phyloP scores from a whole-genome alignment of 2,888 invertebrate genomes.

The Heliconius sara region DNA sequence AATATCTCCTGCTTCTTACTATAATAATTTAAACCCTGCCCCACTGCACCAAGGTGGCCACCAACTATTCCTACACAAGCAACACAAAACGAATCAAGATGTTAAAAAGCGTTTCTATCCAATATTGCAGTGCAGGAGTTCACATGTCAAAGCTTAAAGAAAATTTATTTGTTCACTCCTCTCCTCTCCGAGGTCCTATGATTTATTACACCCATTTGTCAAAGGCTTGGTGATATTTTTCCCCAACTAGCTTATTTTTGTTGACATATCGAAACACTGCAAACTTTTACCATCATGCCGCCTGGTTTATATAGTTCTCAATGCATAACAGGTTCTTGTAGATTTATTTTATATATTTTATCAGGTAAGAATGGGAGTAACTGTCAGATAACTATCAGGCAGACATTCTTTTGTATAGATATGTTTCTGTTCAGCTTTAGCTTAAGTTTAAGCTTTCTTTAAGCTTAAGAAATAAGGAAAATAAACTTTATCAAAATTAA shows the following conservation, averaged over 20 bases:
- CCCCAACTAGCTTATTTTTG: conserved; percentile 9
- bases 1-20: neutral
- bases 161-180: conserved; percentile 27
- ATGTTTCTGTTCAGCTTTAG: too few relatives aligned
- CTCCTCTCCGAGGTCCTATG: conserved; percentile 23
- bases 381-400: too few relatives aligned
- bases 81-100: conserved; percentile 9
- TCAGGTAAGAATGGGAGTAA: neutral
- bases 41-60: neutral
- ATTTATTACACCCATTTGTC: conserved; percentile 28
- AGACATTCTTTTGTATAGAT: too few relatives aligned
- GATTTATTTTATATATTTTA: neutral
- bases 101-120: conserved; percentile 22
- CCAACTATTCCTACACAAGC: neutral
- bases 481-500: too few relatives aligned
- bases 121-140: conserved; percentile 12
- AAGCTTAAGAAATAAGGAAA: too few relatives aligned
- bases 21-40: too few relatives aligned
- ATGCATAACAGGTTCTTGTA: neutral
- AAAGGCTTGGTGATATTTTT: conserved; percentile 27
- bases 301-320: neutral
- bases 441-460: too few relatives aligned
- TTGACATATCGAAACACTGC: conserved; percentile 20
- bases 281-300: neutral
- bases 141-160: conserved; percentile 23